phyloP scores from a whole-genome alignment of 2,797 vertebrate species.

The Brachyalestes nurse region DNA sequence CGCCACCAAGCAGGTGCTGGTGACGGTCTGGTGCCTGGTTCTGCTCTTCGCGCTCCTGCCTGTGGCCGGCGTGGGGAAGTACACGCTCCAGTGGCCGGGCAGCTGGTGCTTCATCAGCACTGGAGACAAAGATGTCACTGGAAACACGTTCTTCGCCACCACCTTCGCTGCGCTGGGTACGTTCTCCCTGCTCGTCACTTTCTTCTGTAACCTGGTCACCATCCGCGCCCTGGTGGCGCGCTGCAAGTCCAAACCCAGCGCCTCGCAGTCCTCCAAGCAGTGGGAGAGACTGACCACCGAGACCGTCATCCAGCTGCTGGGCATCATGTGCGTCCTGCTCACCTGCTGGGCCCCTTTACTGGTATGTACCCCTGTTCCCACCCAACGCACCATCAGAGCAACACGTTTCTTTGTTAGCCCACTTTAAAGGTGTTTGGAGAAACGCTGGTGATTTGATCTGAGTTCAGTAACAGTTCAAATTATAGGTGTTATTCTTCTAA shows the following conservation, averaged over 20 bases:
- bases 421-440: too few species aligned
- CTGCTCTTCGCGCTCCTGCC: constrained; percentile 89
- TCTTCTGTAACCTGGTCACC: constrained; percentile 91
- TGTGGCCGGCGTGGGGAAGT: constrained; percentile 84
- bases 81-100: constrained; percentile 91
- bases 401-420: too few species aligned
- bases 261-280: constrained; percentile 81
- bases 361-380: constrained; percentile 79
- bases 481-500: too few species aligned
- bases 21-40: constrained; percentile 82
- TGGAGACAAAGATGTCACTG: constrained; percentile 68
- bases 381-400: too few species aligned
- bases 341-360: constrained; percentile 94
- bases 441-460: too few species aligned
- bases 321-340: constrained; percentile 94
- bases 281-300: constrained; percentile 94
- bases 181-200: constrained; percentile 84
- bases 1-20: constrained; percentile 81
- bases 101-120: constrained; percentile 97
- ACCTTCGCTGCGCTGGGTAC: constrained; percentile 89
- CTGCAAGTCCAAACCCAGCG: constrained; percentile 80
- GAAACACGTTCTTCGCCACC: constrained; percentile 81
- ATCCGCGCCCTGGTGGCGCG: constrained; percentile 87
- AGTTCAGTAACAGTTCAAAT: too few species aligned
- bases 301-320: constrained; percentile 92